Conservation (phyloP, 2,888 invertebrate genomes). For the Xestia sexstrigata region DNA sequence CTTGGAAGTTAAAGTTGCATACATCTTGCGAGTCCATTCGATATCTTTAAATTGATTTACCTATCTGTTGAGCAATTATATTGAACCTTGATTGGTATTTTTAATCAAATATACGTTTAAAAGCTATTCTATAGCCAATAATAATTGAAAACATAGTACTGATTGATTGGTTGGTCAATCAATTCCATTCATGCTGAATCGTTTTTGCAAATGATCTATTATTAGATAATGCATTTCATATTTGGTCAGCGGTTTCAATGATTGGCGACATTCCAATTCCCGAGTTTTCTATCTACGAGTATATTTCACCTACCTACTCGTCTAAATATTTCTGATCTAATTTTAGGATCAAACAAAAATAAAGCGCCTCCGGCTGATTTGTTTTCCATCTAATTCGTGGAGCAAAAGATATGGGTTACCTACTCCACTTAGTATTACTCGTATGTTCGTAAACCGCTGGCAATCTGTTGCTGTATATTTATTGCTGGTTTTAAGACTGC, state of each 20-base stretch:
- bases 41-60: conserved; percentile 33
- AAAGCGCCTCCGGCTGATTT: conserved; percentile 1
- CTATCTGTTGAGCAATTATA: conserved; percentile 29
- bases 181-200: conserved; percentile 11
- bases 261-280: conserved; percentile 43
- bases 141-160: conserved; percentile 15
- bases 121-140: background rate
- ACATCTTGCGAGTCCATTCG: conserved; percentile 30
- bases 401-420: conserved; percentile 7
- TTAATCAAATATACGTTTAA: conserved; percentile 24
- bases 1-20: conserved; percentile 33
- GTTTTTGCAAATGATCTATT: conserved; percentile 56
- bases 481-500: conserved; percentile 7
- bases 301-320: background rate
- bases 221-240: conserved; percentile 47
- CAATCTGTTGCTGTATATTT: background rate
- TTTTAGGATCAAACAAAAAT: conserved; percentile 33
- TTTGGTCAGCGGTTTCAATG: conserved; percentile 37
- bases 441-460: background rate
- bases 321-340: conserved; percentile 40
- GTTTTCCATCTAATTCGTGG: conserved; percentile 10
- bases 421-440: conserved; percentile 2
- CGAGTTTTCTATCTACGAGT: conserved; percentile 18
- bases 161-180: conserved; percentile 17
- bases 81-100: conserved; percentile 26